Conservation (phyloP, 1,140 invertebrate genomes). For the Drosophila nikananu region DNA sequence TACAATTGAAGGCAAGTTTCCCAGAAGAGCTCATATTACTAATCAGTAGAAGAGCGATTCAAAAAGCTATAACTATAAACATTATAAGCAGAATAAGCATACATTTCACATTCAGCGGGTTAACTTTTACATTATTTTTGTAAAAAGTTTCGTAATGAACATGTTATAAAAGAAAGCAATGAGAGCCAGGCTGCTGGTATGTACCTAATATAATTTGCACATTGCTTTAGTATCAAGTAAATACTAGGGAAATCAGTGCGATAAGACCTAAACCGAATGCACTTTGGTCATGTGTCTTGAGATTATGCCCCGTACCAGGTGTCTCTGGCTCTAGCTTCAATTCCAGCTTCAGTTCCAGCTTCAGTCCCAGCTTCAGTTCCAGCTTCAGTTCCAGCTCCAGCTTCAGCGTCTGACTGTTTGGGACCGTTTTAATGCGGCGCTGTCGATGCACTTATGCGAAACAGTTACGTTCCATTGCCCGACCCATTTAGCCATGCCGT, state of each 20-base stretch:
- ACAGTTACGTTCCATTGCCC: slow-evolving; percentile 78
- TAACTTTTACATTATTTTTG: neutral
- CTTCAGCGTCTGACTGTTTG: neutral
- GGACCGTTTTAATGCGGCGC: slow-evolving; percentile 49
- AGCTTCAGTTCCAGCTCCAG: neutral
- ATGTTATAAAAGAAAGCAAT: neutral
- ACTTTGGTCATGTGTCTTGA: slow-evolving; percentile 18
- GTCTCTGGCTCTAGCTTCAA: neutral
- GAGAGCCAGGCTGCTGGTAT: neutral
- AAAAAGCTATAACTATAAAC: neutral
- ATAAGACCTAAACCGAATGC: slow-evolving; percentile 7
- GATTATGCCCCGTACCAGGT: slow-evolving; percentile 13
- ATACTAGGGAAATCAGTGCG: slow-evolving; percentile 7
- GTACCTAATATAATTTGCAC: neutral
- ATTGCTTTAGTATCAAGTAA: neutral
- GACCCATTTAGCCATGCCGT: slow-evolving; percentile 60
- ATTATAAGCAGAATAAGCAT: neutral
- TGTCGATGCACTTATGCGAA: slow-evolving; percentile 73
- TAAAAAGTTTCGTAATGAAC: neutral
- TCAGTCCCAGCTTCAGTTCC: neutral
- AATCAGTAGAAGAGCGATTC: no score
- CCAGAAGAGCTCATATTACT: neutral
- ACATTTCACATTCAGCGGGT: neutral
- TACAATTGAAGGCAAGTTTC: neutral
- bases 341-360: neutral